Conservation (phyloP, 2,888 invertebrate genomes). For the Orchesellides sinensis region DNA sequence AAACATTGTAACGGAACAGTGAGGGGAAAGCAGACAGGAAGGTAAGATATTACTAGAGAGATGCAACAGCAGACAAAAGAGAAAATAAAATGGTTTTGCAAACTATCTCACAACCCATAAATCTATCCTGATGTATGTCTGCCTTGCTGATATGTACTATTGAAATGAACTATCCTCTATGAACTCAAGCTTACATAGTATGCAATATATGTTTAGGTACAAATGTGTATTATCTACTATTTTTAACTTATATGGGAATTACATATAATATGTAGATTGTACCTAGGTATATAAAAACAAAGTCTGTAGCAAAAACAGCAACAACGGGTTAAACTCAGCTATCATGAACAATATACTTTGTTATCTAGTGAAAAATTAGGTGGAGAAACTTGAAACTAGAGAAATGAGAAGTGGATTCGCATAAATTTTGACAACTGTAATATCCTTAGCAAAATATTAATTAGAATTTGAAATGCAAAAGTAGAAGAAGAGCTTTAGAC, state of each 20-base stretch:
- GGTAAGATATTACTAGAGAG: no score
- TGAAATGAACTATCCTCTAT: no score
- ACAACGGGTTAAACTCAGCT: no score
- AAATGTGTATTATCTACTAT: background rate
- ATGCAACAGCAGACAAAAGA: conserved; percentile 14
- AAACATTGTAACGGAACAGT: conserved; percentile 8
- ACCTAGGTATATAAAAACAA: background rate
- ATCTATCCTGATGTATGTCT: conserved; percentile 40
- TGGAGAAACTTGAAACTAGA: no score
- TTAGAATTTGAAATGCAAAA: no score
- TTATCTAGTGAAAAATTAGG: no score
- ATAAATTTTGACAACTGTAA: no score
- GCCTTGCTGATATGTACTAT: background rate
- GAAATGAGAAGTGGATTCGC: no score
- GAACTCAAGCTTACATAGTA: background rate
- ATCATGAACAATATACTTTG: no score
- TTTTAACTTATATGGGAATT: conserved; percentile 4
- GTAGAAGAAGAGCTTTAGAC: no score
- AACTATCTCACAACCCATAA: conserved; percentile 46
- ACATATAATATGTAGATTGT: conserved; percentile 32
- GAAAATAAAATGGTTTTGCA: conserved; percentile 48
- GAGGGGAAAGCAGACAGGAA: background rate
- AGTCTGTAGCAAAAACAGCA: no score
- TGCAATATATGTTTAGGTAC: background rate
- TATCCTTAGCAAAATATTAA: no score